Conservation (phyloP, 1,140 invertebrate species). For the Spodoptera litura region DNA sequence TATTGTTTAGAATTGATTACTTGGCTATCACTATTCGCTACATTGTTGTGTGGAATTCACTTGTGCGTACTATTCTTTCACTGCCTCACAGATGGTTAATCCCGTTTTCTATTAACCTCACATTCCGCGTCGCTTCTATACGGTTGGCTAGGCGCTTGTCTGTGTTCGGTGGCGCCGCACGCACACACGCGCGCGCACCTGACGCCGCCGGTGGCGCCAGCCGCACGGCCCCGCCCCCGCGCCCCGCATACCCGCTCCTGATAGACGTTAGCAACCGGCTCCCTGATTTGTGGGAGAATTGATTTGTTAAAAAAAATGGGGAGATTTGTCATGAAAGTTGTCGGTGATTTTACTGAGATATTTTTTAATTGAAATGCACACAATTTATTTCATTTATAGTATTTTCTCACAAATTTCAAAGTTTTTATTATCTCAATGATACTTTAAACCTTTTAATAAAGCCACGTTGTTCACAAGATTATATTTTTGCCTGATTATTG, state of each 20-base stretch:
- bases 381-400: background rate
- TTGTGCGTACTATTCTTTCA: background rate
- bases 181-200: constrained; percentile 80
- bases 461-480: background rate
- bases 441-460: background rate
- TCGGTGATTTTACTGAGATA: background rate
- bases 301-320: background rate
- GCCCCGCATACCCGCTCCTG: constrained; percentile 50
- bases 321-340: background rate
- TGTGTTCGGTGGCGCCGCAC: constrained; percentile 76
- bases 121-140: constrained; percentile 15
- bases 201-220: constrained; percentile 83
- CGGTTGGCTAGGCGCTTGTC: constrained; percentile 49
- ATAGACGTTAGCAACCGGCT: constrained; percentile 55
- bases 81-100: constrained; percentile 34
- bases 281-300: constrained; percentile 30
- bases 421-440: background rate
- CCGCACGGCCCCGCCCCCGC: constrained; percentile 56
- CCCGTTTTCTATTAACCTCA: background rate
- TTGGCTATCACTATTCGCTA: background rate
- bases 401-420: background rate
- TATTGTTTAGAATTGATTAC: background rate
- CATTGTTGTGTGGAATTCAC: background rate
- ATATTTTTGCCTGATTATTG: background rate
- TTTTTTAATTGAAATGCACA: background rate